Base-by-base conservation (phyloP, 1,140 invertebrate genomes). In the Procambarus clarkii region DNA sequence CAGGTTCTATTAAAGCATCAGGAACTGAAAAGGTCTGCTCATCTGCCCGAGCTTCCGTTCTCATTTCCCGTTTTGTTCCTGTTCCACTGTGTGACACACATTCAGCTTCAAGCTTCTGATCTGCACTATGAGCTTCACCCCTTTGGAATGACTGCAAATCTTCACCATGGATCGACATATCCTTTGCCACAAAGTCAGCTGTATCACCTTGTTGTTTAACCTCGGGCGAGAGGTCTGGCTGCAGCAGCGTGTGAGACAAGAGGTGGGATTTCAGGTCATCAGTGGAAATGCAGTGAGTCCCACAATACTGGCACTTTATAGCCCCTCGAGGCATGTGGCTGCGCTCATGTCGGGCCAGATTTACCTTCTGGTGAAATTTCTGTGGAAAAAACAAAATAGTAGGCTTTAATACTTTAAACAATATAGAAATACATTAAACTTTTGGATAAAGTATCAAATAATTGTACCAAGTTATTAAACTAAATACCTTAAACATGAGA, bases 301-400 rank as follows among this genome's bases (percentile, higher is more conserved):
- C 74, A 78, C 89, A 91, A 44, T 85, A 86, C 60, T 91, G 89
- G 76, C 89, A 91, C 76, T 91, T 91, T 2, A 91, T 76, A 34
- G 89, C 76, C 13, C 89, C 89, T 78, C 89, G n/a, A 11, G 89
- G 89, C 45, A 91, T 46, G 60, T 91, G 89, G 24, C 89, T 91
- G 24, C 89, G 45, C 13, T 91, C 89, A 50, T 91, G 89, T 34
- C 83, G 54, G 18, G 60, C 24, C 58, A 91, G 50, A 77, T 91
- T 91, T 2, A 91, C 89, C 50, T 91, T 91, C n/a, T 91, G 89
- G 34, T 91, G 89, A 60, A 85, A 91, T 91, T 91, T 91, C 89
- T 91, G 89, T 13, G 58, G 58, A 24, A 50, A 50, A 79, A 84
- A 21, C 34, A 34, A 34, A 34, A 34, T 34, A 1, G 34, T 34